These are phyloP conservation scores for Aplocera efformata DNA, from an alignment of 2,888 invertebrate species.

Conservation along the genomic window DNA sequence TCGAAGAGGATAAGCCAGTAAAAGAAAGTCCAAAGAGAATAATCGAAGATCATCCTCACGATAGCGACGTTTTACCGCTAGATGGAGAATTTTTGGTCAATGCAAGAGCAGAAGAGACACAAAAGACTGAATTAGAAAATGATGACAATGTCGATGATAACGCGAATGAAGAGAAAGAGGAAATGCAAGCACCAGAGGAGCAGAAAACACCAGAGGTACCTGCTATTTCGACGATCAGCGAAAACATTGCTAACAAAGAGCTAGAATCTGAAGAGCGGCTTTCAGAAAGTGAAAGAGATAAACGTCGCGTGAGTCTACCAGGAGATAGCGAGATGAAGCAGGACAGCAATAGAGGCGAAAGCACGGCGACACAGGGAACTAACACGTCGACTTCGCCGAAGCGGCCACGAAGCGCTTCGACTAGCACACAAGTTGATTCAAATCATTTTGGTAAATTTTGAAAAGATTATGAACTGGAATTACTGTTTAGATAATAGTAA, in stretches of 20 bases:
- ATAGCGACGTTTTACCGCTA: constrained; percentile 67
- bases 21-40: constrained; percentile 51
- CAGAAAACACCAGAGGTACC: constrained; percentile 80
- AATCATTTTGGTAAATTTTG: constrained; percentile 88
- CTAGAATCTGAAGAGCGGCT: constrained; percentile 54
- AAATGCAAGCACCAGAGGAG: constrained; percentile 47
- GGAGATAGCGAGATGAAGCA: constrained; percentile 73
- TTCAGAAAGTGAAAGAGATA: constrained; percentile 68
- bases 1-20: constrained; percentile 20
- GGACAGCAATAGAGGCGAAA: constrained; percentile 60
- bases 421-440: constrained; percentile 91
- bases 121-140: constrained; percentile 41
- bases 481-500: no score
- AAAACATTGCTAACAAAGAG: constrained; percentile 81
- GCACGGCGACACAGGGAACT: constrained; percentile 60
- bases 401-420: constrained; percentile 88
- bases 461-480: no score
- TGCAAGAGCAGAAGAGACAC: constrained; percentile 47
- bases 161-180: constrained; percentile 49
- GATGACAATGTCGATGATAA: constrained; percentile 52
- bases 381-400: constrained; percentile 81
- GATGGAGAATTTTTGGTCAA: constrained; percentile 70
- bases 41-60: constrained; percentile 60
- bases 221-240: constrained; percentile 87
- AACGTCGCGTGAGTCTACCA: constrained; percentile 83